These are phyloP conservation scores for Irena cyanogastra DNA, from an alignment of 2,113 vertebrate species.

Conservation along the genomic window DNA sequence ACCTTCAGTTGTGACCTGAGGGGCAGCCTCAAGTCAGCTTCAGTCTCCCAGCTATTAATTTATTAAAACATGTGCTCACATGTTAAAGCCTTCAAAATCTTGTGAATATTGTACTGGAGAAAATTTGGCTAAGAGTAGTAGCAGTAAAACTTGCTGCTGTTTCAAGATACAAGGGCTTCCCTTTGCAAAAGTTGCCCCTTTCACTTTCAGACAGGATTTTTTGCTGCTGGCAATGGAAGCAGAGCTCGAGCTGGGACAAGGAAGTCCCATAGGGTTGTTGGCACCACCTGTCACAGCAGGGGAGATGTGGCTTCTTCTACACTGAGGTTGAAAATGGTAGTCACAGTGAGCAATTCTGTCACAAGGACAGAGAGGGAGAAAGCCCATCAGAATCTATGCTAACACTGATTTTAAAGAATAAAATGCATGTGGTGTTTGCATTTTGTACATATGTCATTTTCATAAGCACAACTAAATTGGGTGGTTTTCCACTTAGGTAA, in stretches of 20 bases:
- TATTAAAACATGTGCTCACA: neutral
- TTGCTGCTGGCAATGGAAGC: neutral
- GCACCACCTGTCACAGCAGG: neutral
- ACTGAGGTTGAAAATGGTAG: neutral
- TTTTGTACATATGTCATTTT: neutral
- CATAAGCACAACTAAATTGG: neutral
- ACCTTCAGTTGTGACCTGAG: neutral
- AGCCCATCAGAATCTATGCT: neutral
- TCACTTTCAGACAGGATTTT: fast-evolving
- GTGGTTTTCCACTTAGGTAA: neutral
- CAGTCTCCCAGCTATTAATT: neutral
- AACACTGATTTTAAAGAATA: neutral
- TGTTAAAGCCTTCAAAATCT: neutral
- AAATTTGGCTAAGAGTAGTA: neutral
- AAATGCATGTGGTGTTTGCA: neutral
- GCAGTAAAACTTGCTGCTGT: neutral
- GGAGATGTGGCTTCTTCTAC: neutral
- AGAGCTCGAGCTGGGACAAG: fast-evolving
- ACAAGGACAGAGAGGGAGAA: neutral
- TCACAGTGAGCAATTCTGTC: neutral
- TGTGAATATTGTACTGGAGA: neutral
- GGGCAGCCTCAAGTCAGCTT: neutral
- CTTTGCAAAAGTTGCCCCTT: neutral
- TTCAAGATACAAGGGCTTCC: neutral
- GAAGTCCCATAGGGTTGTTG: neutral